Evolutionary conservation across 2,888 invertebrate genomes (phyloP).

Genomic region (Leptinotarsa rubiginosa): DNA sequence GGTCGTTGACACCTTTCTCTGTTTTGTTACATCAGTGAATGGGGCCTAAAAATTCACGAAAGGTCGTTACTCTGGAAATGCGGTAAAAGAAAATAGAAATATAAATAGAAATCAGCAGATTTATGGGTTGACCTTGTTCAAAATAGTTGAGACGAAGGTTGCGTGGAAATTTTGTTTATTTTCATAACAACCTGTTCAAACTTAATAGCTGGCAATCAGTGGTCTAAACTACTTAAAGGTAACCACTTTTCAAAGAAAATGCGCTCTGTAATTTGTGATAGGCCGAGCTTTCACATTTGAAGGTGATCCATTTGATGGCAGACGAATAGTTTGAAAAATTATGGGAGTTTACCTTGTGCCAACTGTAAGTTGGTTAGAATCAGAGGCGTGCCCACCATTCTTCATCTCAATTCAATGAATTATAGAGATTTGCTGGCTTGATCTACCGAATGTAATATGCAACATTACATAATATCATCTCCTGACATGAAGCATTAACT

Average conservation of each 20-base stretch:
- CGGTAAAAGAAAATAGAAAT: constrained; percentile 5
- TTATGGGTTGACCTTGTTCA: constrained; percentile 21
- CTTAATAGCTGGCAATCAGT: constrained; percentile 8
- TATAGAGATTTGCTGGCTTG: neutral
- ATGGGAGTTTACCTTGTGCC: constrained; percentile 20
- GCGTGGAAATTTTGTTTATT: constrained; percentile 19
- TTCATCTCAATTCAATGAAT: neutral
- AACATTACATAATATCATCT: neutral
- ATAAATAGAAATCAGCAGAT: constrained; percentile 17
- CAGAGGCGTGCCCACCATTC: constrained; percentile 1
- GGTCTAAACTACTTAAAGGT: constrained; percentile 8
- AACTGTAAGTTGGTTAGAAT: neutral
- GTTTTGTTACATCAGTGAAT: constrained; percentile 10
- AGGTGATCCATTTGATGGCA: constrained; percentile 14
- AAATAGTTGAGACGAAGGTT: constrained; percentile 18
- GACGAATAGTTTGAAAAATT: constrained; percentile 2
- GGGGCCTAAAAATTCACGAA: constrained; percentile 3
- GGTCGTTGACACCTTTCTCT: neutral
- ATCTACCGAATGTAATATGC: neutral
- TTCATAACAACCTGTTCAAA: constrained; percentile 19
- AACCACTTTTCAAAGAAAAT: constrained; percentile 18
- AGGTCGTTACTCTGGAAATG: constrained; percentile 16
- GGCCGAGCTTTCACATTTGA: constrained; percentile 16
- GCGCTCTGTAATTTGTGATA: constrained; percentile 12
- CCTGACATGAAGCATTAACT: neutral